Evolutionary conservation across 2,797 vertebrate species (phyloP), one percentile per base, ranked within the genome.

Genomic region (Poeciliopsis presidionis): DNA sequence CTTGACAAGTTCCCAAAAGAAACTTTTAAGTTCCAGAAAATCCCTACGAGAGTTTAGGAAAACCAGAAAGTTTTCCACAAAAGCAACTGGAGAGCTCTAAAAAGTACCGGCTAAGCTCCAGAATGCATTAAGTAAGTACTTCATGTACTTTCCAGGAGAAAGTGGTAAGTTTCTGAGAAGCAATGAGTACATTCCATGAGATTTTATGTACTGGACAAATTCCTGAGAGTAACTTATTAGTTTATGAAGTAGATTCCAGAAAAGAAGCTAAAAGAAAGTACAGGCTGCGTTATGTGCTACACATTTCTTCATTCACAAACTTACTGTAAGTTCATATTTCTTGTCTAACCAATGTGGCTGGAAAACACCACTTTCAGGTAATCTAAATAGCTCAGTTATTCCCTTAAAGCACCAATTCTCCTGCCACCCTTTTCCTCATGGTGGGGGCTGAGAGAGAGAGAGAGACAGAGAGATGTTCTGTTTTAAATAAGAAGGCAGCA

Each of bases 401-500:
- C 80, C 73, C 51, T 71, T 76, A 85, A 57, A 25, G 33, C 43
- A 45, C 46, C 63, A 45, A 28, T 55, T 75, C 85, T 51, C 57
- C 75, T 33, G 22, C 72, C 70, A n/a, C 11, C 75, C 69, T 28
- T 79, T 84, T 78, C 74, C 75, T 81, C 45, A 36, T 74, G 73
- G 80, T 95, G 93, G 93, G 95, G 94, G 94, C 95, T 93, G 91
- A 39, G 49, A 55, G 20, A 53, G 71, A 73, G 72, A 90, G 89
- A 92, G 67, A 74, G 65, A 74, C 86, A 91, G 93, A 91, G 93
- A 93, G 92, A 94, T 94, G 92, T 91, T 94, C 93, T 91, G 93
- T 95, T 96, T 95, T 95, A 94, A 95, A 96, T 95, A 95, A 96
- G 95, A 95, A 96, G 95, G 95, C 96, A 96, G 96, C 95, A 90